Conservation (phyloP, 2,888 invertebrate species). For the Teinopalpus imperialis region DNA sequence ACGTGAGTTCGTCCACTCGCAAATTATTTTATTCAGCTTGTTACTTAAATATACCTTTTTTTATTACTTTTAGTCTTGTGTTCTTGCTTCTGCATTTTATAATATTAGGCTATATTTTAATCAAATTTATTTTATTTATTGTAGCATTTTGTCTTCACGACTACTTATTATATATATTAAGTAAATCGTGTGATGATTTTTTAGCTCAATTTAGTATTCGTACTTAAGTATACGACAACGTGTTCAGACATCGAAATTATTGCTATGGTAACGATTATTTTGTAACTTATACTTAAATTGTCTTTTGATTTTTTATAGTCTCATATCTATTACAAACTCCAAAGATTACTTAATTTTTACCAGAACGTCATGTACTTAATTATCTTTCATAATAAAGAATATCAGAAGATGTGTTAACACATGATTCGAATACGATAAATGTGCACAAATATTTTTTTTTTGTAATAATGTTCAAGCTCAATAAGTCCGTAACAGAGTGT, state of each 20-base stretch:
- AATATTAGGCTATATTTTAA: constrained; percentile 40
- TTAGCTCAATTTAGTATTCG: constrained; percentile 70
- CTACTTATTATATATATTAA: constrained; percentile 57
- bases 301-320: constrained; percentile 1
- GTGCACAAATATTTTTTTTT: constrained; percentile 15
- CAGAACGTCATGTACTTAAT: constrained; percentile 15
- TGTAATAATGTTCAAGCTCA: constrained; percentile 21
- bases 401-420: no score
- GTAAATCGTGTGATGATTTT: constrained; percentile 60
- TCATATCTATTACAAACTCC: constrained; percentile 5
- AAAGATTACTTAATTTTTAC: constrained; percentile 14
- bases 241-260: constrained; percentile 59
- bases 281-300: constrained; percentile 30
- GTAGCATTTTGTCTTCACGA: constrained; percentile 49
- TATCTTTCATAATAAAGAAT: neutral
- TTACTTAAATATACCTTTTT: constrained; percentile 42
- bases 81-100: constrained; percentile 63
- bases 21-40: constrained; percentile 46
- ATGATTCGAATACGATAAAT: constrained; percentile 1
- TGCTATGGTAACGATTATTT: constrained; percentile 16
- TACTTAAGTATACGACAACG: constrained; percentile 61
- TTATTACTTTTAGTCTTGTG: constrained; percentile 38
- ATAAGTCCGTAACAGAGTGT: constrained; percentile 22
- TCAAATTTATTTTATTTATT: constrained; percentile 40
- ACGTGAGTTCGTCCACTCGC: constrained; percentile 47